These are phyloP conservation scores for Ageneiosus marmoratus DNA, from an alignment of 2,113 vertebrate genomes.

Conservation along the genomic window DNA sequence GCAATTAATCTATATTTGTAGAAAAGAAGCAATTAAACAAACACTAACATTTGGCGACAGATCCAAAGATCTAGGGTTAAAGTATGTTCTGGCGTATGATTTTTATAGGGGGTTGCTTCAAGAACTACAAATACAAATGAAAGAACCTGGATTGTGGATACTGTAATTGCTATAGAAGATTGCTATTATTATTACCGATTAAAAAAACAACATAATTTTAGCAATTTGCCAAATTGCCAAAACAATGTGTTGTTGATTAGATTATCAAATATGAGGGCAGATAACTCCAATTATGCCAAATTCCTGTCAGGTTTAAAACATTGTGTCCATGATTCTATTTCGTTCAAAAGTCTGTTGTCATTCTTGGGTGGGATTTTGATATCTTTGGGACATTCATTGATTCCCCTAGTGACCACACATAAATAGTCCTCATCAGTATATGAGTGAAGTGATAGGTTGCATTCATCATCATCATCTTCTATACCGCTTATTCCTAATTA, in stretches of 20 bases:
- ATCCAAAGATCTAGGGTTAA: neutral
- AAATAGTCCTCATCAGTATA: neutral
- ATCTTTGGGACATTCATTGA: neutral
- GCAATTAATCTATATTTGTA: neutral
- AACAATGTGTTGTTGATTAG: neutral
- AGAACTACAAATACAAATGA: neutral
- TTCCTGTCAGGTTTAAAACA: neutral
- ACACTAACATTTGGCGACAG: too few species aligned
- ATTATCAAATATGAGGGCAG: neutral
- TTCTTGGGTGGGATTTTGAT: neutral
- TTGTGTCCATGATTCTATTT: neutral
- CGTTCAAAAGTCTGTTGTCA: neutral
- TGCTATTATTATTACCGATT: neutral
- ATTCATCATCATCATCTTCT: too few species aligned
- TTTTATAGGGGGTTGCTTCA: neutral
- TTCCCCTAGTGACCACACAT: neutral
- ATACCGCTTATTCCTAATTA: too few species aligned
- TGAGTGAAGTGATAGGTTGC: neutral
- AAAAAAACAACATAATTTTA: neutral
- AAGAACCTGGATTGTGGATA: neutral
- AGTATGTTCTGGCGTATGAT: neutral
- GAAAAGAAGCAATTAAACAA: neutral
- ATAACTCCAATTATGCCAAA: neutral
- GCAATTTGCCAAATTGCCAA: neutral
- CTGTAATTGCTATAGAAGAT: neutral